phyloP scores from a whole-genome alignment of 2,888 invertebrate genomes.

The Luperina testacea region DNA sequence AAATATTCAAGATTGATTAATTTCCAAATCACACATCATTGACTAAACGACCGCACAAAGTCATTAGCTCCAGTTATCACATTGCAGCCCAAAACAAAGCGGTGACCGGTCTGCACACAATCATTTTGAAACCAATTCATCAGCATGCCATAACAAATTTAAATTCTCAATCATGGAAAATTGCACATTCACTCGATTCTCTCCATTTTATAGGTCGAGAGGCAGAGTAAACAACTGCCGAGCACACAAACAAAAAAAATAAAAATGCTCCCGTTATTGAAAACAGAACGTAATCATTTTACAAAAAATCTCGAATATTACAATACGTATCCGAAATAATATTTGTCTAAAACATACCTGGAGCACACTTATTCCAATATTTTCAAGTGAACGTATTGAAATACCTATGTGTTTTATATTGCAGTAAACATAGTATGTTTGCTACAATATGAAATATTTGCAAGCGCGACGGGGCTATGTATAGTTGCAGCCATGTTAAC shows the following conservation, averaged over 20 bases:
- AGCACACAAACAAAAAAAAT: conserved; percentile 68
- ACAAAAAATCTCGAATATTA: conserved; percentile 46
- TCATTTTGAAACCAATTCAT: conserved; percentile 79
- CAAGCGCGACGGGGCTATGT: conserved; percentile 14
- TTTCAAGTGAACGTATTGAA: conserved; percentile 58
- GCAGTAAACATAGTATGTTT: conserved; percentile 46
- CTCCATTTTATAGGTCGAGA: conserved; percentile 73
- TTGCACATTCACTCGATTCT: conserved; percentile 78
- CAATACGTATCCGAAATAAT: conserved; percentile 16
- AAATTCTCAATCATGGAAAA: conserved; percentile 82
- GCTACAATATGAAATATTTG: conserved; percentile 59
- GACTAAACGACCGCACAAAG: conserved; percentile 7
- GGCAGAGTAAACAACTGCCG: conserved; percentile 75
- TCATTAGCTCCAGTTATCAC: conserved; percentile 24
- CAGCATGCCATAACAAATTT: conserved; percentile 75
- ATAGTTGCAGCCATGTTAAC: conserved; percentile 20
- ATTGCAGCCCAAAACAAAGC: conserved; percentile 34
- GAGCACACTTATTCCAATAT: conserved; percentile 44
- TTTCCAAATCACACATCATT: not conserved
- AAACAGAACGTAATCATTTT: conserved; percentile 72
- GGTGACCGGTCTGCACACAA: conserved; percentile 55
- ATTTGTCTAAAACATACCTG: conserved; percentile 37
- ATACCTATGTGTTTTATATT: conserved; percentile 54
- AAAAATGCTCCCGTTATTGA: conserved; percentile 72
- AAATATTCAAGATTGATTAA: not conserved